Base-by-base conservation (phyloP, 2,888 invertebrate species). In the Ernsta delagoae region DNA sequence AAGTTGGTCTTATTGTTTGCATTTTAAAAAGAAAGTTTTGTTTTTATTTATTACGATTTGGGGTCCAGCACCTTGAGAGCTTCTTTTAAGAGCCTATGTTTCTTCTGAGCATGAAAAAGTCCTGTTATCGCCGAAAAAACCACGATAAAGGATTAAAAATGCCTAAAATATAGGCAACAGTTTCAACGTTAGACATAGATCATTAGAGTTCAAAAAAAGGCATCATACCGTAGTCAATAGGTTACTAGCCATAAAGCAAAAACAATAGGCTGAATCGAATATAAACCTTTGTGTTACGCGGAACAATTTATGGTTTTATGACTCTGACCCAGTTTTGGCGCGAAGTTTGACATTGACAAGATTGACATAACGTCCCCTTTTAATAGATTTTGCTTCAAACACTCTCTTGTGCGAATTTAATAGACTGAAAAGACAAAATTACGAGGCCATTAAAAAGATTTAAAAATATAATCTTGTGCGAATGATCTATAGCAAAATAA, bases 241-340 rank as follows among this genome's bases (percentile, higher is more conserved):
- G 43, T 36, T 45, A 24, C 43, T 60, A 54, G 34, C 45, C 54
- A 65, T 39, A 57, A 39, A 57, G 57, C 45, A 63, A 60, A 67
- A 67, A 67, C 60, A 67, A 67, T 67, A 54, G 60, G 54, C 60
- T 45, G 66, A 59, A 61, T 56, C 31, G 54, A 16, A 16, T 34
- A 45, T 66, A 65, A 65, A 67, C 61, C 60, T 36, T 67, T 61
- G 62, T 57, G 34, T 16, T 48, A 61, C 36, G 56, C 54, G 53
- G 54, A 61, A 67, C 56, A 67, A 67, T 54, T 7, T 56, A 36
- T 50, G 45, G 9, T 43, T 53, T 53, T 54, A 66, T 61, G 53
- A 45, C 31, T 45, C 61, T 60, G 56, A 8, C 56, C 61, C 24
- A 54, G 36, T 67, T 60, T 67, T 61, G 60, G 67, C 67, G 45